Evolutionary conservation across 2,888 invertebrate species (phyloP), one percentile per base, ranked within the genome.

Genomic region (Crioceris asparagi): DNA sequence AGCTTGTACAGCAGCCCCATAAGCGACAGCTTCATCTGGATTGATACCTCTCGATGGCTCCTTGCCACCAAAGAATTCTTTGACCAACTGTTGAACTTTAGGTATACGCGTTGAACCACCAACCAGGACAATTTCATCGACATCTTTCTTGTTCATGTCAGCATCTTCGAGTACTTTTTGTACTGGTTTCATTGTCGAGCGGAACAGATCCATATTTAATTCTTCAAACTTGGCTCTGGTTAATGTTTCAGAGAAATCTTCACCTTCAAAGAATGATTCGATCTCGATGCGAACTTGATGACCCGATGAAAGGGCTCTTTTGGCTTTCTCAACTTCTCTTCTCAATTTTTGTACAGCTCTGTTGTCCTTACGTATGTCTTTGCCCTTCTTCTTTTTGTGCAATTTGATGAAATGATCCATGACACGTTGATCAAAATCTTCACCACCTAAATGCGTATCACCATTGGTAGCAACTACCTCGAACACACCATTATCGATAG

Each of bases 51-150:
- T 79, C 36, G 90, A 91, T 43, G 94, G 96, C 71, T 98, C 97
- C 71, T 97, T 97, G 51, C 96, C 96, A 50, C 85, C 83, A 68
- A 98, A 98, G 75, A 85, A 93, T 63, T 91, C 90, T 59, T 90
- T 88, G 10, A 91, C 88, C 51, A 90, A 65, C 62, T 88, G 86
- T 61, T 90, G 97, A 17, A 98, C 84, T 66, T 97, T 98, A 38
- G 98, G 98, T 55, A 99, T 99, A 72, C 98, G 84, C 10, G 98
- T 98, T 6, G 96, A 96, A 47, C 98, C 98, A 57, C 98, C 98
- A 35, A 98, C 98, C 35, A 99, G 72, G 3, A 99, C 97, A 56
- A 99, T 96, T 68, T 99, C 98, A 64, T 97, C 88, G 25, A 99
- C 87, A 56, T 98, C 96, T 56, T 90, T 88, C 66, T 94, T 96